Conservation (phyloP, 2,888 invertebrate species). For the Synanthedon formicaeformis region DNA sequence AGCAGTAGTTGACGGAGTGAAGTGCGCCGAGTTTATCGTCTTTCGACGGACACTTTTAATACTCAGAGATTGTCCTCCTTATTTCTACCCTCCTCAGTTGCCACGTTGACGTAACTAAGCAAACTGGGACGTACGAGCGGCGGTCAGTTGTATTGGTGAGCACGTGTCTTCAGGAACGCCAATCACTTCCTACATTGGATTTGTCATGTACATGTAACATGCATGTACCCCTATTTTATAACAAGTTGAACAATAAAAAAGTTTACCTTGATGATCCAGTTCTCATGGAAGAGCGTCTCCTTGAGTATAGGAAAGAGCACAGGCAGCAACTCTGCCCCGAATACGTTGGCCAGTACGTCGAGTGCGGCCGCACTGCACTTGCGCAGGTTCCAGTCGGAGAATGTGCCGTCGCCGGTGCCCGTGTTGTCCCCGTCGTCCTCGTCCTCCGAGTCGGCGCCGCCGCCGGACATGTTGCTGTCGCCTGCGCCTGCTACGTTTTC, state of each 20-base stretch:
- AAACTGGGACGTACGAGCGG: too few species aligned
- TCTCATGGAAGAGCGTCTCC: constrained; percentile 93
- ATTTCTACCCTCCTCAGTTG: too few species aligned
- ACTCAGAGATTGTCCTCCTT: too few species aligned
- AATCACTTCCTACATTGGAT: too few species aligned
- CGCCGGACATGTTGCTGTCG: constrained; percentile 67
- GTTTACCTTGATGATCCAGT: constrained; percentile 96
- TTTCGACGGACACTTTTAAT: too few species aligned
- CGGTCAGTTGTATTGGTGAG: too few species aligned
- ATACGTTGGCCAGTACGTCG: constrained; percentile 97
- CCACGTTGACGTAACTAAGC: too few species aligned
- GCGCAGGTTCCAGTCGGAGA: constrained; percentile 98
- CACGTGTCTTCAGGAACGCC: too few species aligned
- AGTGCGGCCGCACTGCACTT: constrained; percentile 99
- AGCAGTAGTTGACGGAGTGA: too few species aligned
- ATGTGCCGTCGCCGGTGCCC: constrained; percentile 86
- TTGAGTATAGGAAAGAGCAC: constrained; percentile 96
- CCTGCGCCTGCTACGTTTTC: constrained; percentile 50
- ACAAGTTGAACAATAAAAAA: constrained; percentile 10
- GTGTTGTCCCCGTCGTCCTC: constrained; percentile 86
- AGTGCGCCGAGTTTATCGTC: too few species aligned
- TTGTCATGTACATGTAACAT: too few species aligned
- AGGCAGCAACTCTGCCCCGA: constrained; percentile 92
- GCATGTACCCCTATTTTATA: not conserved
- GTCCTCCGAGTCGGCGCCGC: constrained; percentile 74